Evolutionary conservation across 2,797 vertebrate genomes (phyloP), one percentile per base, ranked within the genome.

Genomic region (Pangasius macronema): DNA sequence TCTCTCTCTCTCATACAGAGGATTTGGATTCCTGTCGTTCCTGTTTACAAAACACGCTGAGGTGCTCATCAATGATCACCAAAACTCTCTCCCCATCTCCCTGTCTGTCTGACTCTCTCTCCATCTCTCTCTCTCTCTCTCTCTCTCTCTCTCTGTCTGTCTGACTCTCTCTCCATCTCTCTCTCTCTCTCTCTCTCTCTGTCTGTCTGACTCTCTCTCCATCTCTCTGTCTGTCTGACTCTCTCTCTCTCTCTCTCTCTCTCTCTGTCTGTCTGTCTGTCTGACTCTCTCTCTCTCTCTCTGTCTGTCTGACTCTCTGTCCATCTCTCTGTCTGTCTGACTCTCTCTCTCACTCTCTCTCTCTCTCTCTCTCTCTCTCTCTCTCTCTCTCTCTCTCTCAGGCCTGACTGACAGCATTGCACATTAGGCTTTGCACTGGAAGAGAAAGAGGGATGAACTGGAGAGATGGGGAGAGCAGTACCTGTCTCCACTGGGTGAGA

Each of bases 401-500:
- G 27, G 22, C 11, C 70, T 22, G 70, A 27, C 42, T 42, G 73
- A 51, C 14, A 51, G 39, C 20, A 42, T 11, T 10, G 20, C 8
- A 1, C 20, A 3, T 22, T 3, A 24, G 36, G 36, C 24, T 42
- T 39, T 72, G 68, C 6, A 18, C 42, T 77, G 13, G 39, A 27
- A 80, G 77, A 65, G 68, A 84, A 39, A 49, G 85, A 70, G 49
- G 24, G 53, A 79, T n/a, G 33, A 87, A 88, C 81, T 75, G 51
- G 39, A 53, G 57, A 79, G 84, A 30, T 49, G 67, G 73, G 39
- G 86, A 89, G 53, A 61, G 65, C 82, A 39, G 89, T 91, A 88
- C 87, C 88, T 86, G 89, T 91, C 85, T 91, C 85, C 85, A 84
- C 84, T 67, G 53, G 73, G 79, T 6, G 80, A 42, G 77, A 68